Evolutionary conservation across 2,113 vertebrate species (phyloP).

Genomic region (Tetrax tetrax): DNA sequence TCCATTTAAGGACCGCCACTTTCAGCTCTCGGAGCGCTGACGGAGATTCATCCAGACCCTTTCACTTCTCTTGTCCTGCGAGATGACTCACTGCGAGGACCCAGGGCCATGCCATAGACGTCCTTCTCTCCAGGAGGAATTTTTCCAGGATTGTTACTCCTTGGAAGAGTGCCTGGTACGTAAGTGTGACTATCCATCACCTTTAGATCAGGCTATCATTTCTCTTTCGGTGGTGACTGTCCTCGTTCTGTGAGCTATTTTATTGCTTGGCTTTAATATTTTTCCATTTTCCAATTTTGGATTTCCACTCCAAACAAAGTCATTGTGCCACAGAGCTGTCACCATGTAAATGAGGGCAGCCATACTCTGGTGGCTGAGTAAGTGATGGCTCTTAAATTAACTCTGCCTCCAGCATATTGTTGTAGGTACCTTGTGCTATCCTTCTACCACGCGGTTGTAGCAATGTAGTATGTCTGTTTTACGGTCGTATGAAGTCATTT

Average conservation of each 20-base stretch:
- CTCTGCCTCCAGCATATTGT: background rate
- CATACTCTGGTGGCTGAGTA: background rate
- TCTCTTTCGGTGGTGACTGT: background rate
- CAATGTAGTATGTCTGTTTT: background rate
- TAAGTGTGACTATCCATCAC: background rate
- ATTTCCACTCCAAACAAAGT: background rate
- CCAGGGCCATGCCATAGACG: background rate
- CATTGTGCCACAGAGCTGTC: background rate
- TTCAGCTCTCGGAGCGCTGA: background rate
- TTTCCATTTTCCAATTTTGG: background rate
- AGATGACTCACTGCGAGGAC: background rate
- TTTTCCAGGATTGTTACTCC: background rate
- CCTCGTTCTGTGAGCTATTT: background rate
- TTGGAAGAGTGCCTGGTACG: background rate
- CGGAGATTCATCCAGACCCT: background rate
- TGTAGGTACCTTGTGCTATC: background rate
- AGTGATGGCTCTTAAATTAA: background rate
- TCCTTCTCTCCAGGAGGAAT: background rate
- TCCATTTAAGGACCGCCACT: background rate
- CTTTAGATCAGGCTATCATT: background rate
- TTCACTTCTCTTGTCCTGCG: background rate
- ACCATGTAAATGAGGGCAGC: background rate
- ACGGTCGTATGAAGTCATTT: background rate
- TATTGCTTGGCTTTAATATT: background rate
- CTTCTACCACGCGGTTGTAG: background rate